Evolutionary conservation across 2,797 vertebrate genomes (phyloP), one percentile per base, ranked within the genome.

Genomic region (Coilia nasus): DNA sequence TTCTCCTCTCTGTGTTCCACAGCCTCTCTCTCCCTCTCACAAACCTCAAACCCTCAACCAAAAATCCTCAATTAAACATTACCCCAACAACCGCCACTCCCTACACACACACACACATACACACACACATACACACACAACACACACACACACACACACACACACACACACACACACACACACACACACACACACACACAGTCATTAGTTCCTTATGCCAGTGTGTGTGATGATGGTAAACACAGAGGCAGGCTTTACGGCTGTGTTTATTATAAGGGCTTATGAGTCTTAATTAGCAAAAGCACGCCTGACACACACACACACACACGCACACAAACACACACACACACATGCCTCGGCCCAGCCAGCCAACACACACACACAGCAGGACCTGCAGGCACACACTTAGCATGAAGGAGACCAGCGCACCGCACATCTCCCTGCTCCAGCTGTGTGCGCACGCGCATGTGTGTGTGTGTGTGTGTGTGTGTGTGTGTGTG

Each of bases 151-250:
- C 64, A 64, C 64, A 67, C 64, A 67, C 25, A 67, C 64, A 67
- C 25, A 67, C 64, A 67, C 64, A 67, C 64, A 67, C 64, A 31
- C 64, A 35, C 64, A 71, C 64, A 71, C 64, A 35, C 64, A 71
- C 28, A 35, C 12, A 71, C 23, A 67, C 23, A 31, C 62, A 31
- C 23, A 67, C 62, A 67, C 64, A 31, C n/a, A 25, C 23, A 23
- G 11, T 75, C 67, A 75, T 75, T 75, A 75, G 67, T 75, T 41
- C 14, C 31, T 75, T 28, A 35, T 75, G 67, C 28, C 25, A 17
- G 67, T 75, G 67, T 75, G 67, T 75, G 67, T 75, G 67, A 75
- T 75, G 67, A 15, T 75, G 67, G 67, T 75, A 75, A 75, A 75
- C 67, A 35, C 67, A 75, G 67, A 25, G 67, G 67, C 67, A 75